Conservation (phyloP, 2,113 vertebrate genomes). For the Platichthys flesus region DNA sequence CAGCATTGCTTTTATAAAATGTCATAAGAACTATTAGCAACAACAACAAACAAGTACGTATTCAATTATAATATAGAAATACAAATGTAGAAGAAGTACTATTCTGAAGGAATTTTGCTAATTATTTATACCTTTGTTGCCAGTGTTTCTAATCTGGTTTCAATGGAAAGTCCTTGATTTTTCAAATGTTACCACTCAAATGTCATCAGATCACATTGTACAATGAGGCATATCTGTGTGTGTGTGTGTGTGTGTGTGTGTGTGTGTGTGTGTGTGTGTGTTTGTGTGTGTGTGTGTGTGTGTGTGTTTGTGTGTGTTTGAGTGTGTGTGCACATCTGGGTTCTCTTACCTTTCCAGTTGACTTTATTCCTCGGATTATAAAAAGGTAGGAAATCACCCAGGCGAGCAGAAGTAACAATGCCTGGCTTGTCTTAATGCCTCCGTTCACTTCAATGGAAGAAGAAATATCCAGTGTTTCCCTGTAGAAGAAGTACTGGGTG, state of each 20-base stretch:
- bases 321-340: background rate
- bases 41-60: too few species aligned
- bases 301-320: background rate
- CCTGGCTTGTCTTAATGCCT: slow-evolving; percentile 86
- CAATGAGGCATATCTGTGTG: background rate
- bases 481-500: slow-evolving; percentile 97
- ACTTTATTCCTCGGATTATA: slow-evolving; percentile 87
- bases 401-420: slow-evolving; percentile 87
- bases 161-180: background rate
- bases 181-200: background rate
- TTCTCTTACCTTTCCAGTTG: slow-evolving; percentile 88
- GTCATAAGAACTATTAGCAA: too few species aligned
- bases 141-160: background rate
- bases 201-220: background rate
- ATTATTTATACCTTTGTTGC: background rate
- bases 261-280: too few species aligned
- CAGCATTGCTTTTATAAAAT: too few species aligned
- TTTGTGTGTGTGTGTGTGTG: background rate
- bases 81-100: too few species aligned
- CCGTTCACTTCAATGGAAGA: slow-evolving; percentile 86
- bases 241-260: background rate
- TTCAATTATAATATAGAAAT: too few species aligned
- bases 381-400: slow-evolving; percentile 92
- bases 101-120: too few species aligned
- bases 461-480: slow-evolving; percentile 91